A percentile compares a stretch with the other conserved stretches of the same genome.
phyloP scores from a whole-genome alignment of 2,113 vertebrate species.

The Microcebus ravelobensis region DNA sequence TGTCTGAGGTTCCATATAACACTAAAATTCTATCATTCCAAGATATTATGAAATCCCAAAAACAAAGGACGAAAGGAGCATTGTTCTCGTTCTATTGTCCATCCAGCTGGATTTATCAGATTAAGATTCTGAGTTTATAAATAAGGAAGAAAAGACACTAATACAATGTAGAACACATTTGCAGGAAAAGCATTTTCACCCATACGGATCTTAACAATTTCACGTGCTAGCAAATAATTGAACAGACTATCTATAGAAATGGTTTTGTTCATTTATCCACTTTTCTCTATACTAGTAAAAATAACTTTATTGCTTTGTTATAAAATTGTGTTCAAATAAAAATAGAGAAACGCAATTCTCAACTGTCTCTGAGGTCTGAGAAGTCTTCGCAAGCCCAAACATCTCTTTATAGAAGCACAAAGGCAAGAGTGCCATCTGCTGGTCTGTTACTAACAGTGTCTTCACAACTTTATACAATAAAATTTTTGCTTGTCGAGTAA shows the following conservation, averaged over 20 bases:
- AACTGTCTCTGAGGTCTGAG: constrained; percentile 12
- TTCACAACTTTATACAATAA: not conserved
- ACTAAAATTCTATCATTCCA: constrained; percentile 7
- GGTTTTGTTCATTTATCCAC: constrained; percentile 34
- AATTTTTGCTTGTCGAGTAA: not conserved
- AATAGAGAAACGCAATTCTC: constrained; percentile 47
- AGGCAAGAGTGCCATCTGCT: constrained; percentile 73
- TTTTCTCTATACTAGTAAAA: constrained; percentile 62
- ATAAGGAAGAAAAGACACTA: constrained; percentile 56
- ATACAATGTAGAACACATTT: constrained; percentile 46
- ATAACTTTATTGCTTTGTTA: constrained; percentile 61
- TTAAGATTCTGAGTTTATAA: constrained; percentile 67
- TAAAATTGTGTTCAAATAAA: constrained; percentile 58
- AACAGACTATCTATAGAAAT: constrained; percentile 63
- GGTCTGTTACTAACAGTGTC: not conserved
- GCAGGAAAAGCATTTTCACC: not conserved
- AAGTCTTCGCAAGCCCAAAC: not conserved
- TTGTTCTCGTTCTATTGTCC: constrained; percentile 72
- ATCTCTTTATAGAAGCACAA: not conserved
- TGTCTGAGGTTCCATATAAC: not conserved
- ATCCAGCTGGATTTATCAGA: constrained; percentile 74
- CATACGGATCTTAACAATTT: constrained; percentile 43
- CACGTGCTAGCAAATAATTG: constrained; percentile 59
- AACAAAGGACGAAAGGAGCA: constrained; percentile 45
- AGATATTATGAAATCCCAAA: not conserved